Percentiles rank a stretch among this genome's conserved stretches.
Evolutionary conservation across 2,113 vertebrate species (phyloP).

Genomic region (Trogon melanurus): DNA sequence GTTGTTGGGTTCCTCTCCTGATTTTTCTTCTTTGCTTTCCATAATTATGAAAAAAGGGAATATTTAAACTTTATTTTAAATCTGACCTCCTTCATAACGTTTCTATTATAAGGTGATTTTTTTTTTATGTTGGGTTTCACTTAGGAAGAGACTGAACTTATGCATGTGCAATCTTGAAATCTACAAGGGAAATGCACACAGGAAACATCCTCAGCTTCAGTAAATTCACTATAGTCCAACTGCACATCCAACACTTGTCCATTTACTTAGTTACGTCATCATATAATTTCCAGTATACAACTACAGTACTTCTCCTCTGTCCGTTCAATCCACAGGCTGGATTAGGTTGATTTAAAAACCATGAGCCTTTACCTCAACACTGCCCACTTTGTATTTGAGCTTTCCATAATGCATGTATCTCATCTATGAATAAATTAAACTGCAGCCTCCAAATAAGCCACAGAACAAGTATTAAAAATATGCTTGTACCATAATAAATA

Average conservation of each 20-base stretch:
- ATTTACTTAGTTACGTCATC: neutral
- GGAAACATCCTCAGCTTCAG: neutral
- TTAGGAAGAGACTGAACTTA: neutral
- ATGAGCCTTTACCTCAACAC: neutral
- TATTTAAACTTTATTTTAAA: constrained; percentile 21
- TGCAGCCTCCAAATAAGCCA: neutral
- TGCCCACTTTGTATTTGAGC: neutral
- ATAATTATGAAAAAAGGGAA: neutral
- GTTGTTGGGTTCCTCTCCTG: neutral
- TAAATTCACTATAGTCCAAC: neutral
- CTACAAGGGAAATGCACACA: neutral
- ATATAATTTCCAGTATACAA: neutral
- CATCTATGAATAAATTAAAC: neutral
- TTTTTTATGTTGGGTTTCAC: neutral
- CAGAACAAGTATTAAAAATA: constrained; percentile 1
- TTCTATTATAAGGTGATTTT: neutral
- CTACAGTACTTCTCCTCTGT: neutral
- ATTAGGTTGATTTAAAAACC: neutral
- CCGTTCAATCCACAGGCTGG: neutral
- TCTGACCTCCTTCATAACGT: neutral
- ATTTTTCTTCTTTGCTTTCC: neutral
- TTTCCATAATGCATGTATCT: neutral
- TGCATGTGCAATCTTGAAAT: neutral
- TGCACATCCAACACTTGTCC: neutral
- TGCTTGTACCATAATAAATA: constrained; percentile 1